phyloP scores from a whole-genome alignment of 2,888 invertebrate genomes.

The Bimastos eiseni region DNA sequence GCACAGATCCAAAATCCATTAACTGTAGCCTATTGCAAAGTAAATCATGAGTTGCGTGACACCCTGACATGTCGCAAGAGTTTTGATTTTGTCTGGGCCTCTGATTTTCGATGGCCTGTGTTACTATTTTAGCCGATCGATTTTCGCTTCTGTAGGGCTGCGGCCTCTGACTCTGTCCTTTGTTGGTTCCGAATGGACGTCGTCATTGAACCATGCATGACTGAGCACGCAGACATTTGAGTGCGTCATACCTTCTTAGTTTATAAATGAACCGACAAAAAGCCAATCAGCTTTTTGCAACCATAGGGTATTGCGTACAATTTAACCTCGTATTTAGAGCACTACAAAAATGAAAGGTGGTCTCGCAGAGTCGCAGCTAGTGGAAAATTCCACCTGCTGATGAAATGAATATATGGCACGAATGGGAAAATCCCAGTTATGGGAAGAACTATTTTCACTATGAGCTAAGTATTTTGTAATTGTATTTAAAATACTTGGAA shows the following conservation, averaged over 20 bases:
- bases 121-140: neutral
- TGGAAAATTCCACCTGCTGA: too few species aligned
- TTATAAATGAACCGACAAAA: constrained; percentile 4
- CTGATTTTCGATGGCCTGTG: neutral
- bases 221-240: neutral
- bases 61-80: neutral
- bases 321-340: too few species aligned
- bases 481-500: too few species aligned
- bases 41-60: constrained; percentile 13
- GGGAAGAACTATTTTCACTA: too few species aligned
- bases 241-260: neutral
- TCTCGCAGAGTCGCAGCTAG: too few species aligned
- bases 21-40: neutral
- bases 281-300: neutral
- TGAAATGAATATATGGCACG: too few species aligned
- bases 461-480: too few species aligned
- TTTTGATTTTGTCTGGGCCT: neutral
- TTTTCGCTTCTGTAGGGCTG: neutral
- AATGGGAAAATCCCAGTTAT: too few species aligned
- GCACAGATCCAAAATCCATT: neutral
- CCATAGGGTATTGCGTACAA: neutral
- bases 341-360: too few species aligned
- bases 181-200: neutral
- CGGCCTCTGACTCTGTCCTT: neutral
- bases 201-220: neutral